Conservation (phyloP, 2,113 vertebrate genomes). For the Sorex araneus region DNA sequence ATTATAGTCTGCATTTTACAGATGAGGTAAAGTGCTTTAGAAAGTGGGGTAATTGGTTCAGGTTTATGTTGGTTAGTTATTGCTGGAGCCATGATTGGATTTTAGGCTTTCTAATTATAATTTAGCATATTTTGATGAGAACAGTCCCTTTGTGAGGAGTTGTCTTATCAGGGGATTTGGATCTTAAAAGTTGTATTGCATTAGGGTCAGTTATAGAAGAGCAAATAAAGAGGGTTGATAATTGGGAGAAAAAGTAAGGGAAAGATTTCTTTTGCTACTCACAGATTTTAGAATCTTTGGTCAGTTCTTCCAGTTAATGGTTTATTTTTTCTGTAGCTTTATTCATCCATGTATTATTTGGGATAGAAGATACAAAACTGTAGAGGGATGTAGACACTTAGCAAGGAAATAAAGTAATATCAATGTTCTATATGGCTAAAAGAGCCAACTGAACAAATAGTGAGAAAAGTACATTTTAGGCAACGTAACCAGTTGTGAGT, state of each 20-base stretch:
- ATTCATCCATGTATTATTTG: neutral
- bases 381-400: slow-evolving; percentile 33
- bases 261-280: slow-evolving; percentile 41
- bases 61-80: neutral
- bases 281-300: neutral
- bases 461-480: neutral
- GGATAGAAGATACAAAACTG: slow-evolving; percentile 11
- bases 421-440: neutral
- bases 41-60: slow-evolving; percentile 1
- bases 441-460: neutral
- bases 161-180: slow-evolving; percentile 4
- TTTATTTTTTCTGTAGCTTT: slow-evolving; percentile 35
- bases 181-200: neutral
- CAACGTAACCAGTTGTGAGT: neutral
- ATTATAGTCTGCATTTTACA: neutral
- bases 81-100: neutral
- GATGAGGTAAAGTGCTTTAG: neutral
- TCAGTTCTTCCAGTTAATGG: slow-evolving; percentile 44
- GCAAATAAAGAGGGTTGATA: slow-evolving; percentile 6
- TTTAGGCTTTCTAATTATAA: slow-evolving; percentile 13
- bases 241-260: neutral
- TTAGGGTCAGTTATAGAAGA: slow-evolving; percentile 11
- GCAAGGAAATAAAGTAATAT: slow-evolving; percentile 5
- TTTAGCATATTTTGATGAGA: neutral
- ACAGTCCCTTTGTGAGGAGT: neutral